phyloP scores from a whole-genome alignment of 2,113 vertebrate species.

The Noturus placidus region DNA sequence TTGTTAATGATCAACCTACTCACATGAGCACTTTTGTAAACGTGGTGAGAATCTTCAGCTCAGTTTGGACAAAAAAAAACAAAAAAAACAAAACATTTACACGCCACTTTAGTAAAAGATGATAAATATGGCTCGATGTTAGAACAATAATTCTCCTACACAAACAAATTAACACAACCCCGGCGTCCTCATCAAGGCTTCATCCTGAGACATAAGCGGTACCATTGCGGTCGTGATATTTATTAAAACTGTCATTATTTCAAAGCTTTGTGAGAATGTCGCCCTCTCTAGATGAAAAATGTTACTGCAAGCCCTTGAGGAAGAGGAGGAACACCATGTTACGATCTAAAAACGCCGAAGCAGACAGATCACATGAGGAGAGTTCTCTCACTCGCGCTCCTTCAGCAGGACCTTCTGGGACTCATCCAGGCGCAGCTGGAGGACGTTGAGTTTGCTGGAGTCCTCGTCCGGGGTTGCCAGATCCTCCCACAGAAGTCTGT shows the following conservation, averaged over 20 bases:
- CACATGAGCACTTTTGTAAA: not conserved
- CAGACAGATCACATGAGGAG: not conserved
- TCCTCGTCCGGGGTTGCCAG: slow-evolving; percentile 79
- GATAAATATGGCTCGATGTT: not conserved
- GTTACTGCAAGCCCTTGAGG: not conserved
- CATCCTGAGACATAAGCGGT: not conserved
- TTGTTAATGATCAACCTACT: not conserved
- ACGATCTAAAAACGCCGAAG: not conserved
- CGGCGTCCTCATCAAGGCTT: not conserved
- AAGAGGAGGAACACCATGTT: not conserved
- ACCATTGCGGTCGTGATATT: no score
- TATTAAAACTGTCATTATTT: not conserved
- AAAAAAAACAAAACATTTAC: not conserved
- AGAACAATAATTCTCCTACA: no score
- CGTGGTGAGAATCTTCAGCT: not conserved
- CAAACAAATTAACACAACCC: not conserved
- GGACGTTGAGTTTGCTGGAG: slow-evolving; percentile 82
- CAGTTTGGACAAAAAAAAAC: not conserved
- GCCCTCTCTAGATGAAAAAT: not conserved
- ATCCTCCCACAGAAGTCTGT: slow-evolving; percentile 87
- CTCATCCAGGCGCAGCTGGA: slow-evolving; percentile 93
- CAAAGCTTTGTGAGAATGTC: not conserved
- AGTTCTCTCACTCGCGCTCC: slow-evolving; percentile 79
- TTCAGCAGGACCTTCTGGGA: slow-evolving; percentile 92
- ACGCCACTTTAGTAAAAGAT: not conserved